Base-by-base conservation (phyloP, 2,797 vertebrate species). In the Schizothorax lantsangensis region DNA sequence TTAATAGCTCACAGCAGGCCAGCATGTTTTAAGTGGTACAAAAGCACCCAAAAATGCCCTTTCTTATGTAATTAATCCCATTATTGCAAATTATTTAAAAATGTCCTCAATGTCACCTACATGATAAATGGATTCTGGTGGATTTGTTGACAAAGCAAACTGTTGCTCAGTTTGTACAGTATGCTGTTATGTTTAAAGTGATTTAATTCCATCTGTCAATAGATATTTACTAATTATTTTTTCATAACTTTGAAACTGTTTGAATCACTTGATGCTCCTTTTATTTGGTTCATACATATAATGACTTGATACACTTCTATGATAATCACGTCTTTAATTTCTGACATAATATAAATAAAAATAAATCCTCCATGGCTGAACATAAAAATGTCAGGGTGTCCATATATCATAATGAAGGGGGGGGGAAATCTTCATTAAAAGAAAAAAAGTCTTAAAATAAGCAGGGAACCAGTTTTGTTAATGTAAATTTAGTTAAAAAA, bases 1-100 rank as follows among this genome's bases (percentile, higher is more conserved):
- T 90, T 77, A 91, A 90, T 90, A 78, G 85, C 75, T 89, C 69
- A 5, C 84, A 85, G 75, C 85, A 36, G 84, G 85, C 79, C 14
- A 49, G 54, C 81, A 81, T 87, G 74, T 81, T 86, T 88, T 75
- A 84, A 86, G 49, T 45, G 47, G 78, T 57, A 52, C 57, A 66
- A 75, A 86, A 71, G 68, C 83, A 84, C 66, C 75, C 54, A 3
- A 73, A 85, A 72, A 64, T n/a, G 5, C 49, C 45, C 75, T 11
- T 86, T 88, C 83, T 68, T 82, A 78, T 68, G 81, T 49, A 74
- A 84, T 89, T 87, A 86, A 88, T 89, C 77, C 81, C n/a, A 72
- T 73, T 80, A 84, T 85, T 38, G 66, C 30, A 12, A 54, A 80
- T 85, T 54, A 6, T 45, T 77, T 85, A 62, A 23, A 78, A 85